phyloP scores from a whole-genome alignment of 2,888 invertebrate species.

The Colostygia pectinataria region DNA sequence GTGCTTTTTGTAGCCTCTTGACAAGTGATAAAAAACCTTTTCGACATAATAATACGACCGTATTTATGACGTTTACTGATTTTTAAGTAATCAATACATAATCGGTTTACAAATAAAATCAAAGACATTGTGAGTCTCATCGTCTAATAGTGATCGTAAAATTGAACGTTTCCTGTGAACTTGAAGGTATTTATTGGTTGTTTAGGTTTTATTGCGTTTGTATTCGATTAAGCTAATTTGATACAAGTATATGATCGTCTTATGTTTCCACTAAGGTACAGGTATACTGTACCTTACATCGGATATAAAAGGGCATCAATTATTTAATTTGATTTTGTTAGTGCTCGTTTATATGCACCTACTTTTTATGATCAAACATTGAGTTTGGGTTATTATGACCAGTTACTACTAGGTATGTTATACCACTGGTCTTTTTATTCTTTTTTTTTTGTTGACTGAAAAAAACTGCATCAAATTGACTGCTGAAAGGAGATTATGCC shows the following conservation, averaged over 20 bases:
- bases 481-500: too few species aligned
- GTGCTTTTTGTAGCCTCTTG: too few species aligned
- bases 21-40: background rate
- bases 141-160: slow-evolving; percentile 18
- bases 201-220: slow-evolving; percentile 16
- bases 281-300: background rate
- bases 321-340: too few species aligned
- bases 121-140: slow-evolving; percentile 13
- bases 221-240: slow-evolving; percentile 20
- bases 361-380: too few species aligned
- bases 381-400: too few species aligned
- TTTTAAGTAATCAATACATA: background rate
- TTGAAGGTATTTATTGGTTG: slow-evolving; percentile 16
- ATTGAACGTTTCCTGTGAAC: slow-evolving; percentile 9
- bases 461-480: too few species aligned
- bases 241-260: slow-evolving; percentile 11
- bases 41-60: too few species aligned
- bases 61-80: background rate
- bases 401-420: too few species aligned
- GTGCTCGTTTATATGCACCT: too few species aligned
- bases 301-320: too few species aligned
- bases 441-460: too few species aligned
- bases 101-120: slow-evolving; percentile 18
- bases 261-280: background rate
- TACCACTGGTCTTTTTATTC: too few species aligned